Evolutionary conservation across 2,797 vertebrate species (phyloP), one percentile per base, ranked within the genome.

Genomic region (Limnodromus scolopaceus): DNA sequence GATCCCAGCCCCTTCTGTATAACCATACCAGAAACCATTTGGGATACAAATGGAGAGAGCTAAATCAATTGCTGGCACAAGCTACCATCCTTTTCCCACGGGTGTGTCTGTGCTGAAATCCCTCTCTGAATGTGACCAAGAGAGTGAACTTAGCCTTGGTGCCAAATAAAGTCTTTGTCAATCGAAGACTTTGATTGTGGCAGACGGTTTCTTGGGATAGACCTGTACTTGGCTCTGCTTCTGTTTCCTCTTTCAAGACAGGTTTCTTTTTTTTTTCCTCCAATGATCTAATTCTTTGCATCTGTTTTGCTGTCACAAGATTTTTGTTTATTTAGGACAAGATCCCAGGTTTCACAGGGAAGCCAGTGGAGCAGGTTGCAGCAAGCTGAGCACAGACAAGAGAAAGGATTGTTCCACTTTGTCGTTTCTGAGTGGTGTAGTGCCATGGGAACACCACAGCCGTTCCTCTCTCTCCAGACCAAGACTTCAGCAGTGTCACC

Each of bases 281-380:
- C 15, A 72, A 3, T 61, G 34, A 51, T 79, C 32, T 55, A 28
- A 51, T 43, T 89, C 8, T 70, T 90, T 64, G 30, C n/a, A 49
- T 4, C 63, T 69, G 4, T 43, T 87, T 85, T 86, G 24, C 57
- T 85, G 24, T 69, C 55, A 69, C 0, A 1, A 63, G 48, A 41
- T 54, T 68, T 93, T 69, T 75, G 20, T 57, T 80, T 87, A 54
- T 91, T 88, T 76, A 91, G 66, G 43, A 72, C 39, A 64, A 48
- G 22, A 54, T 84, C 64, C 60, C 61, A 51, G 24, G n/a, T 57
- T 88, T 92, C 48, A 30, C 28, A 49, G 24, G 60, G 80, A 84
- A 69, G 30, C 0, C n/a, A 36, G 46, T 20, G 36, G 54, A 82
- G n/a, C 14, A 32, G 8, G 24, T 11, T 72, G 54, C 60, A 84